phyloP scores from a whole-genome alignment of 2,888 invertebrate genomes.

The Bombyx huttoni region DNA sequence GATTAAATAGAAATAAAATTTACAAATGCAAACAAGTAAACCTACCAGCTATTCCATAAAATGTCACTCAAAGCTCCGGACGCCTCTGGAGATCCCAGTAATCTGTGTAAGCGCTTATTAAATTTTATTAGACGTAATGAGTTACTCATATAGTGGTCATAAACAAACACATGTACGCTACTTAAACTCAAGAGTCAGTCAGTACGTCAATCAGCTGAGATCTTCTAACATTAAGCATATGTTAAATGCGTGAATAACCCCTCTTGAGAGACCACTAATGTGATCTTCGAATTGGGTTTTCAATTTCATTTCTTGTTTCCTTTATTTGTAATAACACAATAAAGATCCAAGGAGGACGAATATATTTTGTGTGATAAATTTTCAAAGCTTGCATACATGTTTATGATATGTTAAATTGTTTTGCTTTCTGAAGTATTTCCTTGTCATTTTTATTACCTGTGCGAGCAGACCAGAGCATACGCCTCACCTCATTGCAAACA shows the following conservation, averaged over 20 bases:
- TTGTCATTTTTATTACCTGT: too few relatives aligned
- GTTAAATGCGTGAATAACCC: conserved; percentile 51
- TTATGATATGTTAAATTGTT: too few relatives aligned
- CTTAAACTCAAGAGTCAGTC: conserved; percentile 27
- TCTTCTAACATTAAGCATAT: conserved; percentile 58
- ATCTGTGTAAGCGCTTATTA: conserved; percentile 20
- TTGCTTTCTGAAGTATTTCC: too few relatives aligned
- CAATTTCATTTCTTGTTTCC: neutral
- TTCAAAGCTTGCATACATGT: too few relatives aligned
- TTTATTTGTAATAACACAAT: too few relatives aligned
- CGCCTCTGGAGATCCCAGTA: neutral
- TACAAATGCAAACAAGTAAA: neutral
- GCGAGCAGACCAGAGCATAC: too few relatives aligned
- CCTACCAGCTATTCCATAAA: neutral
- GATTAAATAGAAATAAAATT: too few relatives aligned
- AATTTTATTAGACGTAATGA: conserved; percentile 29
- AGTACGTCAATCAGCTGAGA: conserved; percentile 62
- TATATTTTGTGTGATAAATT: too few relatives aligned
- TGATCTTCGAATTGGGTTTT: neutral
- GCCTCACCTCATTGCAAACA: too few relatives aligned
- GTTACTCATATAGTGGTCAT: conserved; percentile 19
- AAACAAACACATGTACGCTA: conserved; percentile 19
- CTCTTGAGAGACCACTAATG: conserved; percentile 19
- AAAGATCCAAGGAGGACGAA: too few relatives aligned
- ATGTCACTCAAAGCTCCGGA: neutral